phyloP scores from a whole-genome alignment of 2,888 invertebrate genomes.

The Nymphalis urticae region DNA sequence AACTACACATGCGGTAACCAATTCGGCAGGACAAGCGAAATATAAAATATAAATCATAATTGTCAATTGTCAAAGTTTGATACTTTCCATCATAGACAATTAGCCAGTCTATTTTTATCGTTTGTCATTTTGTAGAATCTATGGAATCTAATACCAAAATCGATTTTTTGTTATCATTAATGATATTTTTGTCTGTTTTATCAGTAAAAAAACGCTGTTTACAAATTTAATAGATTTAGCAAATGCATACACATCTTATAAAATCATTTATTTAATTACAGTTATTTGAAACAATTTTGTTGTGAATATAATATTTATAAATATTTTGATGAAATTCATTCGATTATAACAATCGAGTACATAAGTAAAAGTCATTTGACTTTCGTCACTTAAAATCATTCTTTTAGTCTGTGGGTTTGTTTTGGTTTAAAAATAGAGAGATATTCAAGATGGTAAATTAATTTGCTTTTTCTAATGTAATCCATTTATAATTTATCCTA shows the following conservation, averaged over 20 bases:
- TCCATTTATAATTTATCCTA: slow-evolving; percentile 44
- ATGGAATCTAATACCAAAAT: not conserved
- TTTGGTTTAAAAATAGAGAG: slow-evolving; percentile 49
- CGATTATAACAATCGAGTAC: slow-evolving; percentile 2
- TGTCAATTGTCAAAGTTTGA: slow-evolving; percentile 6
- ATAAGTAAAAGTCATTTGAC: slow-evolving; percentile 35
- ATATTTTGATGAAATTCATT: not conserved
- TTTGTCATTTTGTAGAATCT: not conserved
- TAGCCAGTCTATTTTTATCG: not conserved
- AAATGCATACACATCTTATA: not conserved
- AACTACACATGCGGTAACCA: slow-evolving; percentile 3
- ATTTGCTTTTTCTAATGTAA: slow-evolving; percentile 56
- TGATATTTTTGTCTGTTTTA: not conserved
- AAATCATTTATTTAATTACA: not conserved
- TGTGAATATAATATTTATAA: not conserved
- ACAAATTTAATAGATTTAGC: not conserved
- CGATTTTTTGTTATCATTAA: not conserved
- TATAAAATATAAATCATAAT: not conserved
- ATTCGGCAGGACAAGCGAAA: not conserved
- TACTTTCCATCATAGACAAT: not conserved
- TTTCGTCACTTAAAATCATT: slow-evolving; percentile 12
- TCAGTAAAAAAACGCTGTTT: not conserved
- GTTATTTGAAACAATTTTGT: not conserved
- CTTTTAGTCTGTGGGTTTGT: slow-evolving; percentile 37
- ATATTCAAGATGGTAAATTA: slow-evolving; percentile 71